A percentile compares a stretch with the other conserved stretches of the same genome.
These are phyloP conservation scores for Rhopilema esculentum DNA, from an alignment of 30 jellyfish, hydroid and myxozoan genomes.

Conservation along the genomic window DNA sequence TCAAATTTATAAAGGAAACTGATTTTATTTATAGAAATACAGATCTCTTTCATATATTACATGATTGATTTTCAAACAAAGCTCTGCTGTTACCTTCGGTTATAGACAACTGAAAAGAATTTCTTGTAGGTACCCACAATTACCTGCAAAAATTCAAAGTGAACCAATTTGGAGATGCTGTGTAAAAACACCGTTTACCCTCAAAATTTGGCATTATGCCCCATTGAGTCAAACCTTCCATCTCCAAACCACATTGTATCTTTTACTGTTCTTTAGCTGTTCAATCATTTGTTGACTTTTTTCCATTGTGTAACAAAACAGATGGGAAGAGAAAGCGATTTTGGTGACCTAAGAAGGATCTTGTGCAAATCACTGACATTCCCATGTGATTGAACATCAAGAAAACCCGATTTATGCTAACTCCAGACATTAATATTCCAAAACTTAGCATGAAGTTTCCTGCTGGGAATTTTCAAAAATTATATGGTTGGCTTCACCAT, in stretches of 20 bases:
- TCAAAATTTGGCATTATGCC: not conserved
- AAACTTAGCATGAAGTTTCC: constrained; percentile 28
- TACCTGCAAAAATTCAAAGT: not conserved
- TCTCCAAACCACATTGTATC: not conserved
- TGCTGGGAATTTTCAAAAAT: constrained; percentile 24
- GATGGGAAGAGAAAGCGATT: not conserved
- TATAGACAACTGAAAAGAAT: not conserved
- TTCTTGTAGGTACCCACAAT: not conserved
- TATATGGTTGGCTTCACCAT: constrained; percentile 32
- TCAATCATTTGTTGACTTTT: not conserved
- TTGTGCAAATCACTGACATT: not conserved
- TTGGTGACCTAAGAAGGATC: constrained; percentile 10
- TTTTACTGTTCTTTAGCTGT: not conserved
- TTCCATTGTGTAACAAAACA: not conserved
- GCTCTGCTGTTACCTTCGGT: not conserved
- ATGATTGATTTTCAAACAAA: not conserved
- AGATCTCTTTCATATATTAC: not conserved
- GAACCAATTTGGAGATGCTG: not conserved
- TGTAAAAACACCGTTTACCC: not conserved
- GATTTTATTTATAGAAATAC: not conserved
- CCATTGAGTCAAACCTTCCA: not conserved
- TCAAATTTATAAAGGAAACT: not conserved
- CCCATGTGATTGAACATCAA: constrained; percentile 49
- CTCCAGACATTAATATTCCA: constrained; percentile 24
- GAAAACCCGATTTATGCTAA: constrained; percentile 3